Base-by-base conservation (phyloP, 2,113 vertebrate genomes). In the Paralichthys olivaceus region DNA sequence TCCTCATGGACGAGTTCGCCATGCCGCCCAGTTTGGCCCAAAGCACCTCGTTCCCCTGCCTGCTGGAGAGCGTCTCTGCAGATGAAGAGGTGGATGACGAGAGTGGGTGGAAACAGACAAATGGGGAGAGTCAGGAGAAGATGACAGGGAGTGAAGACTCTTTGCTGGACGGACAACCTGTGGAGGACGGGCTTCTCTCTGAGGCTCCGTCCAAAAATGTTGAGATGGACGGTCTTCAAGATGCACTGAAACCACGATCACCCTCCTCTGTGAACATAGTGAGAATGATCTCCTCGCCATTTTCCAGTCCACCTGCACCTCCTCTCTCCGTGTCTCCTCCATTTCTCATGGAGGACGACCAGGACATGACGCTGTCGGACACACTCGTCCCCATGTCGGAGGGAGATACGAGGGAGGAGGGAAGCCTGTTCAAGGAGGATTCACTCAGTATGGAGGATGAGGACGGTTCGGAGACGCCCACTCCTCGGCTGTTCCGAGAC, bases 1-100 rank as follows among this genome's bases (percentile, higher is more conserved):
- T 99, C 85, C 97, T 99, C 72, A 99, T 99, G 98, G 98, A 99
- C 61, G 98, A 99, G 78, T 99, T 99, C 76, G 98, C 98, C 54
- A 99, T 99, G 98, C 98, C 98, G 0, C 98, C 98, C 49, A 96
- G 94, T 32, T 81, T 97, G 58, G 83, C 93, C 11, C 95, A 95
- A 76, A 97, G 93, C 70, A 68, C 92, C 56, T 97, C 96, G 7
- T 96, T 98, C 80, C 95, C 95, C 7, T 96, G 95, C 68, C 92
- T 98, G 79, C 94, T 96, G 77, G 97, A 98, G 73, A 95, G 92
- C 0, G 7, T 62, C 1, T 32, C 81, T 5, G 71, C 61, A 0
- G 89, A 90, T 45, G 82, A 85, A 26, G 67, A 70, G 23, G 34
- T 7, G 2, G 84, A 91, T 3, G 75, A 57, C 20, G 77, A 79